Percentiles rank a stretch among this genome's conserved stretches.
Conservation (phyloP, 2,888 invertebrate species). For the Ernsta delagoae region DNA sequence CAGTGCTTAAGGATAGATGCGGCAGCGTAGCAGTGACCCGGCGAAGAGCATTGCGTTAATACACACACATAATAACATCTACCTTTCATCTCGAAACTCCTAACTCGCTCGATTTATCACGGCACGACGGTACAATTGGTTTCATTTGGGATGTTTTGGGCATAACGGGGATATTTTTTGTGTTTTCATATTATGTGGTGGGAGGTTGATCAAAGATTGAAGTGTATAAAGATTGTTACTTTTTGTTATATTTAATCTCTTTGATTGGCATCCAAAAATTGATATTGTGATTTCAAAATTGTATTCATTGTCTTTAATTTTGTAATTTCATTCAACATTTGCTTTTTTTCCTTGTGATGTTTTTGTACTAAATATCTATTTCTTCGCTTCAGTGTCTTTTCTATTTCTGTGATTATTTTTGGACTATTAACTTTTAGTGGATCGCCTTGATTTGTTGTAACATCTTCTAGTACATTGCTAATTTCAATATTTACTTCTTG, state of each 20-base stretch:
- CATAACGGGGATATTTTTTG: not conserved
- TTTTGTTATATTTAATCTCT: not conserved
- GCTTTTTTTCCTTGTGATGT: no score
- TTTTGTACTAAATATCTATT: no score
- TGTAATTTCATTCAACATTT: no score
- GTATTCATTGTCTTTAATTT: no score
- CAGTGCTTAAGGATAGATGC: not conserved
- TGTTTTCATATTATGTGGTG: not conserved
- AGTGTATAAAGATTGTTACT: not conserved
- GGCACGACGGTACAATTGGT: conserved; percentile 38
- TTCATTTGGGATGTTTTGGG: conserved; percentile 27
- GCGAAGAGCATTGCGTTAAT: conserved; percentile 17
- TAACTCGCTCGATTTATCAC: conserved; percentile 47
- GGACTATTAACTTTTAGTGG: no score
- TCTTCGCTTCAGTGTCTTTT: no score
- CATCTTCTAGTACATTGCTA: no score
- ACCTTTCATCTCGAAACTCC: conserved; percentile 66
- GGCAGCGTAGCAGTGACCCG: conserved; percentile 26
- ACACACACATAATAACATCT: conserved; percentile 70
- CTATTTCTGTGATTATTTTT: no score
- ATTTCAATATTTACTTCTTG: no score
- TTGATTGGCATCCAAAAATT: not conserved
- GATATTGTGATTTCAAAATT: not conserved
- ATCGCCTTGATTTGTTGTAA: no score
- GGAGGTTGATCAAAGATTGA: conserved; percentile 16